Evolutionary conservation across 1,140 invertebrate genomes (phyloP).

Genomic region (Pogonomyrmex californicus): DNA sequence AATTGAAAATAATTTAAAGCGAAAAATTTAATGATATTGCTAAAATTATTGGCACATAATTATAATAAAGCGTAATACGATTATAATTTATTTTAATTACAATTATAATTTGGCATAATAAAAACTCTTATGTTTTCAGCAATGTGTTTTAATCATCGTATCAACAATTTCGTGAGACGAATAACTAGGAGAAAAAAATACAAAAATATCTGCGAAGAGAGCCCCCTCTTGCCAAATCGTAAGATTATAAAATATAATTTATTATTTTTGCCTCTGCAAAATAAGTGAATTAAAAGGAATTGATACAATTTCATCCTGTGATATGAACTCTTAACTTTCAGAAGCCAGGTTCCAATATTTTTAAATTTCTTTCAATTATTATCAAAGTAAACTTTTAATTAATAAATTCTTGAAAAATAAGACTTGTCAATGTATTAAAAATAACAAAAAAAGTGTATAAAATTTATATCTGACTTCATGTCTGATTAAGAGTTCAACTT

Average conservation of each 20-base stretch:
- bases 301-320: conserved; percentile 52
- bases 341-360: background rate
- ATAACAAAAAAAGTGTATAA: background rate
- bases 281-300: conserved; percentile 58
- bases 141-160: conserved; percentile 84
- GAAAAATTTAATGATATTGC: too few relatives aligned
- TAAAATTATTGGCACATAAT: too few relatives aligned
- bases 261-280: conserved; percentile 48
- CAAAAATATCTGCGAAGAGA: conserved; percentile 81
- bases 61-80: too few relatives aligned
- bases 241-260: conserved; percentile 51
- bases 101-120: too few relatives aligned
- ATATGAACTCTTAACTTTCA: conserved; percentile 9
- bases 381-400: background rate
- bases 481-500: background rate
- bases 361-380: background rate
- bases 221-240: conserved; percentile 80
- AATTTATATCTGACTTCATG: background rate
- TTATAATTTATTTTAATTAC: too few relatives aligned
- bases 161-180: conserved; percentile 78
- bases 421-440: background rate
- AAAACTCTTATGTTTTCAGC: conserved; percentile 76
- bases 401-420: background rate
- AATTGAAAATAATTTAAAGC: too few relatives aligned
- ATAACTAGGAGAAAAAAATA: conserved; percentile 77